These are phyloP conservation scores for Caenorhabditis remanei DNA, from an alignment of 1,140 invertebrate genomes.

Conservation along the genomic window DNA sequence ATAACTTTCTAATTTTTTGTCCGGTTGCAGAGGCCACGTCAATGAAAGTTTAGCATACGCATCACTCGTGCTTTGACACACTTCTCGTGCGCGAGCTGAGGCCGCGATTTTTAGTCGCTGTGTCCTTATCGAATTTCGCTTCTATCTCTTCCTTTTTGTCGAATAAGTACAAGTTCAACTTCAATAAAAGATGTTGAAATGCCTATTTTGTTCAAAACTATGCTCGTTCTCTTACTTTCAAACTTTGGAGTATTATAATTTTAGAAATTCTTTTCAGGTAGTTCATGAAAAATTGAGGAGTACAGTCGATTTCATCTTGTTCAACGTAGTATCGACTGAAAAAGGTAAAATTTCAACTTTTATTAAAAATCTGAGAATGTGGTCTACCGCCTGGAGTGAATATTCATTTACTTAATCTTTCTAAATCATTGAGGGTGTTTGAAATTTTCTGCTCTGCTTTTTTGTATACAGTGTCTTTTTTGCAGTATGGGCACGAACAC, in stretches of 20 bases:
- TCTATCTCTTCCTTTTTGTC: constrained; percentile 20
- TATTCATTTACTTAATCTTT: not conserved
- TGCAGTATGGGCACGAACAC: constrained; percentile 58
- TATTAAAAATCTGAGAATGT: not conserved
- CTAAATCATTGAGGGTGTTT: constrained; percentile 13
- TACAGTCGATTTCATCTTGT: not conserved
- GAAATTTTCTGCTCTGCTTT: no score
- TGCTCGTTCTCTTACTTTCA: not conserved
- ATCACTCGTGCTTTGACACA: not conserved
- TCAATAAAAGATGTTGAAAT: not conserved
- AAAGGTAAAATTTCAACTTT: not conserved
- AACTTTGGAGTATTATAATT: not conserved
- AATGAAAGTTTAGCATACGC: not conserved
- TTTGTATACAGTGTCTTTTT: constrained; percentile 16
- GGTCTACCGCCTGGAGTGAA: not conserved
- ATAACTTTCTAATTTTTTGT: not conserved
- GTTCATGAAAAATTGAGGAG: not conserved
- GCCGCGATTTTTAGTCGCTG: constrained; percentile 48
- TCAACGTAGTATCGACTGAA: not conserved
- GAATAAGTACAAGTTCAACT: constrained; percentile 14
- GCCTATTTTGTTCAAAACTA: not conserved
- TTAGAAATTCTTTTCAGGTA: not conserved
- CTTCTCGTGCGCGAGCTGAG: not conserved
- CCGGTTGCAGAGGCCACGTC: not conserved
- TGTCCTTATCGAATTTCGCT: constrained; percentile 49